phyloP scores from a whole-genome alignment of 2,797 vertebrate genomes.

The Sebastes miniatus region DNA sequence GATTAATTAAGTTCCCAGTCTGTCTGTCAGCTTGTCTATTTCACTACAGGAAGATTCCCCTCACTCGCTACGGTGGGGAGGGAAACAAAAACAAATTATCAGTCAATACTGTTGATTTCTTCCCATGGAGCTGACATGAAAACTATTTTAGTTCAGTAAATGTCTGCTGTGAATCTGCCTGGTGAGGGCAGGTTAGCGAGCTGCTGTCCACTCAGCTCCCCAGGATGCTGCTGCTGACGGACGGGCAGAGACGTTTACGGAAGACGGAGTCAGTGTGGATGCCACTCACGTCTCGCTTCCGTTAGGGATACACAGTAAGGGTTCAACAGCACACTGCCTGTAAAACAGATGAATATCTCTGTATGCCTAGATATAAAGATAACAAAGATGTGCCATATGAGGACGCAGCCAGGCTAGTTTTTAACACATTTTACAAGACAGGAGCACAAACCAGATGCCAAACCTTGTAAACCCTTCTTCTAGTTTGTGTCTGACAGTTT shows the following conservation, averaged over 20 bases:
- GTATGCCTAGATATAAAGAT: constrained; percentile 2
- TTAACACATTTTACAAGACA: constrained; percentile 33
- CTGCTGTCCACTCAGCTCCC: no score
- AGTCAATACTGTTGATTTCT: no score
- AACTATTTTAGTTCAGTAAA: background rate
- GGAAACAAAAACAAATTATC: no score
- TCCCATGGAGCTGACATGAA: no score
- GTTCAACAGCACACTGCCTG: background rate
- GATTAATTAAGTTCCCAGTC: no score
- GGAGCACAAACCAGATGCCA: constrained; percentile 44
- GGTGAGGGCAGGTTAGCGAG: background rate
- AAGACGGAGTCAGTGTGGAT: no score
- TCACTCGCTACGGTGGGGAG: no score
- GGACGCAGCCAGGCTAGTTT: background rate
- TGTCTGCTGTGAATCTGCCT: background rate
- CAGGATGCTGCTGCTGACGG: no score
- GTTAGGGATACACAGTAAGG: background rate
- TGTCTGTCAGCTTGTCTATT: no score
- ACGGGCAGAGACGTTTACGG: no score
- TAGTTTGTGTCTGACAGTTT: constrained; percentile 39
- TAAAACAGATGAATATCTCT: constrained; percentile 8
- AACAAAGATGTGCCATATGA: constrained; percentile 12
- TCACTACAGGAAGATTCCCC: no score
- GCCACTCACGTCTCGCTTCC: no score
- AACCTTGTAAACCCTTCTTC: constrained; percentile 47